Percentiles rank a stretch among this genome's conserved stretches.
Conservation (phyloP, 2,888 invertebrate species). For the Lathronympha strigana region DNA sequence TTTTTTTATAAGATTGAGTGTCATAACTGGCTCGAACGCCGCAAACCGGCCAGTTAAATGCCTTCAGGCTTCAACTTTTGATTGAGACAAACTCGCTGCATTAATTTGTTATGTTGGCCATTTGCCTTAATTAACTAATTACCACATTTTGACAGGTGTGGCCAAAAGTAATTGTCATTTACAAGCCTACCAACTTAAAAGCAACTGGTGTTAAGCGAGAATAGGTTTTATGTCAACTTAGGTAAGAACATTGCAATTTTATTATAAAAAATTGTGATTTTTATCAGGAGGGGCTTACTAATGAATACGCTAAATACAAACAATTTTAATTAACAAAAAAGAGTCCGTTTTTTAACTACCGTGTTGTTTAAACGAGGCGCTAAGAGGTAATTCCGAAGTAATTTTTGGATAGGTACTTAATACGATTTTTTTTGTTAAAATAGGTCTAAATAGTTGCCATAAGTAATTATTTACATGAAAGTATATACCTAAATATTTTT, state of each 20-base stretch:
- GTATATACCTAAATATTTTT: too few species aligned
- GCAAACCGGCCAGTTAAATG: not conserved
- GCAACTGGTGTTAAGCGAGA: not conserved
- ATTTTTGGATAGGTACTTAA: too few species aligned
- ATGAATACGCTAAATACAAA: constrained; percentile 30
- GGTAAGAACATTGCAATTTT: not conserved
- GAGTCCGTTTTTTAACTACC: constrained; percentile 7
- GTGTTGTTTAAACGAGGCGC: not conserved
- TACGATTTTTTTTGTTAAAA: too few species aligned
- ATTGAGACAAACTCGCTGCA: not conserved
- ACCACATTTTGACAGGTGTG: constrained; percentile 32
- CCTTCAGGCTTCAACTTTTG: not conserved
- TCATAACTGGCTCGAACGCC: not conserved
- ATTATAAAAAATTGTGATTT: not conserved
- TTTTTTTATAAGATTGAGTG: not conserved
- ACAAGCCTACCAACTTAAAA: not conserved
- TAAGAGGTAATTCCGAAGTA: not conserved
- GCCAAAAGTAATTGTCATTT: constrained; percentile 21
- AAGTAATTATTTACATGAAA: too few species aligned
- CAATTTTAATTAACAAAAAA: constrained; percentile 36
- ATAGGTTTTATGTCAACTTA: not conserved
- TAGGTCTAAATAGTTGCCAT: too few species aligned
- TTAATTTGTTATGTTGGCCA: constrained; percentile 13
- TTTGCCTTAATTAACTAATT: constrained; percentile 23
- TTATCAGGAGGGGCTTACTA: constrained; percentile 7